These are phyloP conservation scores for Nesoenas mayeri DNA, from an alignment of 2,113 vertebrate species.

Conservation along the genomic window DNA sequence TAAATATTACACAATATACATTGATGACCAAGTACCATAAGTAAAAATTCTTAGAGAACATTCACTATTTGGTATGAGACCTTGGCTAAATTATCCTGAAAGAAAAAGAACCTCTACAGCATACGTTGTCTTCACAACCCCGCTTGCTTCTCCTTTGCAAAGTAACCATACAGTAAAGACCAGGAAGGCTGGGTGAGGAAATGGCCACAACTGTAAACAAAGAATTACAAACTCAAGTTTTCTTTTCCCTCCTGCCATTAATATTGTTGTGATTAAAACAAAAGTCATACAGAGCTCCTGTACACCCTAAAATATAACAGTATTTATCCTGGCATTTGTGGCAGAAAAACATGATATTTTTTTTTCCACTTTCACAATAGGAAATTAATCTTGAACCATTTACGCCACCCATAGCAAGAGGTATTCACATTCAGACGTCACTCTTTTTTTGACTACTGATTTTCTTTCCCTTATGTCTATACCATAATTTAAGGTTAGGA, in stretches of 20 bases:
- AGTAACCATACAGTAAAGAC: not conserved
- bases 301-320: not conserved
- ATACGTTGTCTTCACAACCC: not conserved
- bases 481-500: not conserved
- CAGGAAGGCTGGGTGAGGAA: not conserved
- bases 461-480: not conserved
- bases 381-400: not conserved
- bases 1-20: not conserved
- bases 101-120: not conserved
- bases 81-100: not conserved
- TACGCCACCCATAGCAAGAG: not conserved
- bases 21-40: not conserved
- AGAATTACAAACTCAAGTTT: not conserved
- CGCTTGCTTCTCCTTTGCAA: not conserved
- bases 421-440: not conserved
- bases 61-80: not conserved
- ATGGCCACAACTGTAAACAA: not conserved
- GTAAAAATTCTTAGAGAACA: not conserved
- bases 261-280: not conserved
- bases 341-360: not conserved
- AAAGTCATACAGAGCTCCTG: not conserved
- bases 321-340: not conserved
- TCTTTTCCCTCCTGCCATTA: not conserved
- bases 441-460: not conserved
- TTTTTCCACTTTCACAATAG: not conserved